Base-by-base conservation (phyloP, 2,888 invertebrate genomes). In the Sylvicola cinctus region DNA sequence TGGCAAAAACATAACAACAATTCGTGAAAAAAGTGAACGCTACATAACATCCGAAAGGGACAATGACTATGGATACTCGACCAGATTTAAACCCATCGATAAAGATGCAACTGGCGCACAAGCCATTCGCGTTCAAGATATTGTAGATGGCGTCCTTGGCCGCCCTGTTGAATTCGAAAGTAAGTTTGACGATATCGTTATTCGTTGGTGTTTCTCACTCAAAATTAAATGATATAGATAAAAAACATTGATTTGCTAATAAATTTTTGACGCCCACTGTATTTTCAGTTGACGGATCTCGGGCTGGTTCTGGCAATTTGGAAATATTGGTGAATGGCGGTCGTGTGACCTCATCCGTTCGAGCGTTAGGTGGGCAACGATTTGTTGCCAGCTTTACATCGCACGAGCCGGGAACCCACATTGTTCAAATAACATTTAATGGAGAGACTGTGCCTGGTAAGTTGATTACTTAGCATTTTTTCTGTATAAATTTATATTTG, bases 161-260 rank as follows among this genome's bases (percentile, higher is more conserved):
- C 74, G 80, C 54, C 84, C 90, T 35, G 88, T 93, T 34, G 85
- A 91, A 60, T 96, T 98, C 62, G 87, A 90, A 64, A 93, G 90
- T 90, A 63, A 66, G 71, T 56, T 12, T n/a, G 14, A 8, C 14
- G 28, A 7, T 20, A 8, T 4, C 20, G 20, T 20, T n/a, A n/a
- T n/a, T 20, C 20, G 20, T 6, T 8, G 20, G 8, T 4, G 8
- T 6, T 8, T 8, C 5, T 6, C 20, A 4, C 5, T 8, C 20
- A 6, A 20, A 20, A 20, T 20, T n/a, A n/a, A n/a, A n/a, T n/a
- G n/a, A n/a, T 8, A 20, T 20, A 20, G 8, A 4, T 20, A 20
- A 4, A 20, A 20, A 20, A 20, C 8, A 6, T 20, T 20, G 20
- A 20, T 20, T 20, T 20, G 20, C 20, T 20, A 20, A 20, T 20